phyloP scores from a whole-genome alignment of 2,888 invertebrate species.

The Pandemis corylana region DNA sequence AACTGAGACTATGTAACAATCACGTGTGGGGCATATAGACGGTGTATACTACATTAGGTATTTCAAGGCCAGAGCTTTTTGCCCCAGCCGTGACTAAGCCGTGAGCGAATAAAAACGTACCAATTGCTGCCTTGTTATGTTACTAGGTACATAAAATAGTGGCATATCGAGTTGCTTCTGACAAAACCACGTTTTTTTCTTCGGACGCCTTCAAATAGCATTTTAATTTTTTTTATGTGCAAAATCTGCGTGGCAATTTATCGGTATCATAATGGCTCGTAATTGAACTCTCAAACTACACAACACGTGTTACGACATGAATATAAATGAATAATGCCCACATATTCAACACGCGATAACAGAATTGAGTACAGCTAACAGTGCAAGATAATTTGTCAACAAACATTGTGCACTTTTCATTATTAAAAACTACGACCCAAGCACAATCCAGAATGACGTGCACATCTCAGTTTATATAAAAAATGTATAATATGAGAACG shows the following conservation, averaged over 20 bases:
- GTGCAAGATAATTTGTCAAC: constrained; percentile 19
- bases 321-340: constrained; percentile 4
- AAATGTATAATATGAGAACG: constrained; percentile 21
- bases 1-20: constrained; percentile 66
- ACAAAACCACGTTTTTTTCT: neutral
- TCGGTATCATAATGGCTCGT: constrained; percentile 14
- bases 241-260: constrained; percentile 29
- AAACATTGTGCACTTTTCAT: constrained; percentile 17
- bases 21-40: constrained; percentile 56
- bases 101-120: constrained; percentile 46
- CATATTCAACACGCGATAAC: constrained; percentile 17
- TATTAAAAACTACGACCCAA: constrained; percentile 6
- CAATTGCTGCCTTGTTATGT: constrained; percentile 40
- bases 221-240: constrained; percentile 13
- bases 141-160: constrained; percentile 30
- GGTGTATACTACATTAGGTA: constrained; percentile 50
- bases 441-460: constrained; percentile 2
- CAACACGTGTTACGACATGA: constrained; percentile 4
- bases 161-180: constrained; percentile 18
- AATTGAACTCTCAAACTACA: constrained; percentile 16
- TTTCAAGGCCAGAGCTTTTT: constrained; percentile 76
- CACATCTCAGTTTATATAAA: constrained; percentile 13
- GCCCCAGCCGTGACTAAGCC: constrained; percentile 71
- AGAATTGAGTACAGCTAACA: constrained; percentile 16
- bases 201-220: neutral